A percentile compares a stretch with the other conserved stretches of the same genome.
Conservation (phyloP, 2,113 vertebrate species). For the Elachura formosa region DNA sequence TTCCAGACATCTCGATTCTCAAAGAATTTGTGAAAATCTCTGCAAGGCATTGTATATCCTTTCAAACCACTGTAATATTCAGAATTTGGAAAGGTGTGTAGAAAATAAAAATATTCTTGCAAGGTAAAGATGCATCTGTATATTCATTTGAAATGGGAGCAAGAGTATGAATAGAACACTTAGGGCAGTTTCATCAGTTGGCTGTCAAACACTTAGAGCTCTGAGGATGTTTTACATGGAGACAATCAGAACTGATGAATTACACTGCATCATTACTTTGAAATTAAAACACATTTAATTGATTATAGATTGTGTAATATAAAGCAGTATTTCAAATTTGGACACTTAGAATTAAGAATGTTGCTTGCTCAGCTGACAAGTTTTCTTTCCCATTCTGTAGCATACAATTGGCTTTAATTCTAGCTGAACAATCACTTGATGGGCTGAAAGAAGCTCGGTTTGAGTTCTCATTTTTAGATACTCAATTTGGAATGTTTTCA, state of each 20-base stretch:
- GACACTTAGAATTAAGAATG: rapidly evolving
- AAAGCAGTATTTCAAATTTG: background rate
- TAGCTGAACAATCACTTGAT: background rate
- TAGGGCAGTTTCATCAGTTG: background rate
- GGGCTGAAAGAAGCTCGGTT: background rate
- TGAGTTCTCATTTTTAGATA: background rate
- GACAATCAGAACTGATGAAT: background rate
- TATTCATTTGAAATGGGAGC: background rate
- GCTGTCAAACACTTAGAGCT: background rate
- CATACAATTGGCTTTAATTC: background rate
- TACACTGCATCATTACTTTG: background rate
- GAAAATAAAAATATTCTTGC: background rate
- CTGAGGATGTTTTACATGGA: background rate
- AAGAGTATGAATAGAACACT: background rate
- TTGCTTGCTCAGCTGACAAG: background rate
- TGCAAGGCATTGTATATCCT: background rate
- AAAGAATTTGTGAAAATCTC: conserved; percentile 10
- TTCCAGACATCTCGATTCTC: background rate
- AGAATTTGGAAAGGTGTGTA: background rate
- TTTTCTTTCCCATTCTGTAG: background rate
- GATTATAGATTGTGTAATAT: background rate
- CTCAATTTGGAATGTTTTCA: background rate
- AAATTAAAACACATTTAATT: background rate
- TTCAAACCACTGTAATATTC: background rate
- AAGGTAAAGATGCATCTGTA: background rate